Percentiles rank a stretch among this genome's conserved stretches.
These are phyloP conservation scores for Eurypyga helias DNA, from an alignment of 2,113 vertebrate genomes.

Conservation along the genomic window DNA sequence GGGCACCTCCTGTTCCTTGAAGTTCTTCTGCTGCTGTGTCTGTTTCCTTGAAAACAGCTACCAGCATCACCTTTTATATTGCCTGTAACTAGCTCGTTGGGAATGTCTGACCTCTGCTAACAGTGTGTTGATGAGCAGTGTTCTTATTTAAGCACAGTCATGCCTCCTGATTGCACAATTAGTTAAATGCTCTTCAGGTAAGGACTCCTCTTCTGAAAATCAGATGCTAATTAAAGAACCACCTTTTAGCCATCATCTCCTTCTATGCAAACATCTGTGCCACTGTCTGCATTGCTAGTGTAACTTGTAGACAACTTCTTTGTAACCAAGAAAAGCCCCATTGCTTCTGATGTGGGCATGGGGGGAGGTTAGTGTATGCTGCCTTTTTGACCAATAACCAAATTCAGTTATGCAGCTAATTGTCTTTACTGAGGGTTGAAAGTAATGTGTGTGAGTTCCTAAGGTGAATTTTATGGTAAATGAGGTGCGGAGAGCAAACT, in stretches of 20 bases:
- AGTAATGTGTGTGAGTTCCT: background rate
- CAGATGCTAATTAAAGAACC: background rate
- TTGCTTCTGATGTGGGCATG: background rate
- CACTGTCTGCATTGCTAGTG: background rate
- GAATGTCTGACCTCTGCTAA: background rate
- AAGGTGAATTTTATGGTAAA: background rate
- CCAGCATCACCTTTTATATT: background rate
- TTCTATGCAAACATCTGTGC: background rate
- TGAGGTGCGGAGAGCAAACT: background rate
- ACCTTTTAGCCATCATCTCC: background rate
- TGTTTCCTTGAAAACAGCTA: background rate
- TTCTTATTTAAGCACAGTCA: background rate
- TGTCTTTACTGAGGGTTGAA: background rate
- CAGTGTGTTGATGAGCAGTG: background rate
- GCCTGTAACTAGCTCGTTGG: background rate
- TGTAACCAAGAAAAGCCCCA: background rate
- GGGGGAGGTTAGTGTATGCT: background rate
- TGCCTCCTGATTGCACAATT: background rate
- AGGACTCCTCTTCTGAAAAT: background rate
- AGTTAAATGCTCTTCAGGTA: background rate
- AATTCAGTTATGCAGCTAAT: background rate
- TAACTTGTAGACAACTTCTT: background rate
- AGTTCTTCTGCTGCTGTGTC: fast-evolving
- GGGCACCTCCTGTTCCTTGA: background rate
- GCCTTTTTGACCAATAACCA: background rate